Evolutionary conservation across 2,797 vertebrate genomes (phyloP), one percentile per base, ranked within the genome.

Genomic region (Typhlichthys eigenmanni): DNA sequence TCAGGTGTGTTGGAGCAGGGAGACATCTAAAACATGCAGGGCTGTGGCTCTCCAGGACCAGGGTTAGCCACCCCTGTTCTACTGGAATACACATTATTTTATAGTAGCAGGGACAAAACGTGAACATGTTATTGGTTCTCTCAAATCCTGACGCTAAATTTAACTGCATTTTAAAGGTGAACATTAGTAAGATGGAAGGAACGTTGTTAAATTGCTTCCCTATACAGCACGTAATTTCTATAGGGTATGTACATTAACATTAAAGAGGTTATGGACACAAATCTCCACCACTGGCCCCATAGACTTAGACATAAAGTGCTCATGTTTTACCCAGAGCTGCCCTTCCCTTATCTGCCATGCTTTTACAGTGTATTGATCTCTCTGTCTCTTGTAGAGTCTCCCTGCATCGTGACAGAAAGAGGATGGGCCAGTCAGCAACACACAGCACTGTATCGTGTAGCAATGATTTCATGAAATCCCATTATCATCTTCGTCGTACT

Each of bases 351-450:
- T 68, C 68, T 66, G 50, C 68, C 45, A 13, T 4, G 74, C 85
- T 82, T 82, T 87, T 73, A 85, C 73, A 68, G 81, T 10, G 60
- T 81, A 91, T 90, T 60, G 88, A 89, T 89, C 79, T 58, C 50
- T 38, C 34, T 58, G 29, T 19, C 50, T 29, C 62, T 53, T 52
- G 64, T 74, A 70, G 55, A 80, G 77, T 80, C 84, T 77, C 74
- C 68, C 64, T 67, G 64, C 77, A 64, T 72, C 68, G 60, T 68
- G 66, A 54, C 64, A 64, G 71, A 68, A 68, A 71, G 69, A 74
- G 32, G 69, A n/a, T 7, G 11, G 57, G 56, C 24, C 60, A 46
- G 17, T 75, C 32, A 59, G 71, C 70, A 64, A 49, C 70, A 60
- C 53, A 61, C 24, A 54, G 17, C 62, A 3, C 64, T 81, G 45